A percentile compares a stretch with the other conserved stretches of the same genome.
Conservation (phyloP, 1,140 invertebrate genomes). For the Metaphire vulgaris region DNA sequence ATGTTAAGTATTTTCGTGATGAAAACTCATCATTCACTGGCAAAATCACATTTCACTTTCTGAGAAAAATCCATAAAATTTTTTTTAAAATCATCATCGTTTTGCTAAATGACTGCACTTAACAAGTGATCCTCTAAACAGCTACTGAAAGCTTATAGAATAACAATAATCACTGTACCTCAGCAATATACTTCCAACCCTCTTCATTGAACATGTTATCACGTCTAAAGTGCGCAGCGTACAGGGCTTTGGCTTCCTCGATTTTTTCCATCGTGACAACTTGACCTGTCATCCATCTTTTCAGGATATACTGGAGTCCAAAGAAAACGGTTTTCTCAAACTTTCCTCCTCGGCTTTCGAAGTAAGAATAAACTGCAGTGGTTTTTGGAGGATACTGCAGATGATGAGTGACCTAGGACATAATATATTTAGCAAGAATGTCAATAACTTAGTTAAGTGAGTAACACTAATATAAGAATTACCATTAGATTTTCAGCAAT, state of each 20-base stretch:
- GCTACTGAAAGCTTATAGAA: too few relatives aligned
- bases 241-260: constrained; percentile 52
- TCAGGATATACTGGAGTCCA: constrained; percentile 55
- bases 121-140: too few relatives aligned
- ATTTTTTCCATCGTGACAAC: constrained; percentile 54
- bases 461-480: too few relatives aligned
- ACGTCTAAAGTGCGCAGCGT: constrained; percentile 48
- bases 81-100: too few relatives aligned
- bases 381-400: constrained; percentile 54
- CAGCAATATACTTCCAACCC: constrained; percentile 56
- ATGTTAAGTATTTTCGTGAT: too few relatives aligned
- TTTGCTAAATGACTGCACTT: too few relatives aligned
- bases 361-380: constrained; percentile 53
- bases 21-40: too few relatives aligned
- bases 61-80: too few relatives aligned
- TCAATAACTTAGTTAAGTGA: background rate
- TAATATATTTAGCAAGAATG: background rate
- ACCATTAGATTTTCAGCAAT: too few relatives aligned
- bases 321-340: constrained; percentile 52
- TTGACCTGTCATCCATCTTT: constrained; percentile 50
- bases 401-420: constrained; percentile 52
- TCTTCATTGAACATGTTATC: constrained; percentile 53
- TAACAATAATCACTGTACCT: too few relatives aligned
- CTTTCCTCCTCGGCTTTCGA: constrained; percentile 55
- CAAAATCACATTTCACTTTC: too few relatives aligned